Base-by-base conservation (phyloP, 2,113 vertebrate species). In the Channa maculata region DNA sequence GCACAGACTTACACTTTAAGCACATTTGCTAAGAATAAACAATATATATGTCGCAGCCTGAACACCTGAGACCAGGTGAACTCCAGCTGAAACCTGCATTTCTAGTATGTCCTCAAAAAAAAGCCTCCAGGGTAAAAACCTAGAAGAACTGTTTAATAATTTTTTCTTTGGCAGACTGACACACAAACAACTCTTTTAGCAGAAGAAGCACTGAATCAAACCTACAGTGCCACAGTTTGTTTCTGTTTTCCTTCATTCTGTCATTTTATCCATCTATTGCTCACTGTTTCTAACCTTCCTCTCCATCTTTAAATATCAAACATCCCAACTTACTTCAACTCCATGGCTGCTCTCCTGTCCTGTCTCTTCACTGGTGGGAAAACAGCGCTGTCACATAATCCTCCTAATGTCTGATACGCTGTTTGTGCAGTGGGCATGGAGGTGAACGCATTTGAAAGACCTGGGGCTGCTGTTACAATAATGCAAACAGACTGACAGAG, bases 401-500 rank as follows among this genome's bases (percentile, higher is more conserved):
- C 88, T 50, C 12, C 66, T 69, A 72, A 68, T 86, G 64, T 83
- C 52, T 83, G 57, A 75, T 75, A 55, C 36, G 37, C 45, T 65
- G 71, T 72, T 49, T 60, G 78, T 51, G 61, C 57, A 65, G 74
- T 10, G 77, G 65, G 63, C 62, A 62, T 49, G 65, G 62, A 66
- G 53, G 54, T 67, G 64, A 50, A 78, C 10, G 51, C 77, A 79
- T 69, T 80, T 39, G 72, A 85, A 74, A 84, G 79, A 80, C 83
- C 84, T 71, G 86, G 82, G 24, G 84, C 76, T 67, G 82, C 78
- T 67, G 80, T 75, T 79, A 74, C 82, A 75, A 60, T 89, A 92
- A 91, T 86, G 79, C 88, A 91, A 89, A 88, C 90, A 88, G 90
- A 88, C 88, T 80, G 88, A 84, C 77, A 63, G 81, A n/a, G 51